Evolutionary conservation across 64 coral and sea anemone species (phyloP).

Genomic region (Porites australiensis): DNA sequence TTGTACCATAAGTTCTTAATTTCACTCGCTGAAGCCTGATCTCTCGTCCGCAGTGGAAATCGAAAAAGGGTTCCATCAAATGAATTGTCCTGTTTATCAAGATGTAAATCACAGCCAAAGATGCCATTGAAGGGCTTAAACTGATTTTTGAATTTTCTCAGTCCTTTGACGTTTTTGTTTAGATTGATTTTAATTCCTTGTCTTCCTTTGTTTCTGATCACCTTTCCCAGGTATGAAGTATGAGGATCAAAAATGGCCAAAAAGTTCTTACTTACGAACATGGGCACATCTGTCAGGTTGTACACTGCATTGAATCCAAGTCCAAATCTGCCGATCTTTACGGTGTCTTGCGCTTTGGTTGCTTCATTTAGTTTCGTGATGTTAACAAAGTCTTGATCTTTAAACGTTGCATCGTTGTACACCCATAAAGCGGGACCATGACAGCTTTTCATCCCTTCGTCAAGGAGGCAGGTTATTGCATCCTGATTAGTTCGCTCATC

Average conservation of each 20-base stretch:
- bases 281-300: constrained; percentile 93
- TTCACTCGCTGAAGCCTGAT: constrained; percentile 72
- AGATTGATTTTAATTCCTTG: constrained; percentile 85
- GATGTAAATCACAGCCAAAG: constrained; percentile 74
- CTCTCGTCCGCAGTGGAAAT: constrained; percentile 76
- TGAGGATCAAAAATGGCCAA: constrained; percentile 89
- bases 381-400: constrained; percentile 88
- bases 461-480: constrained; percentile 40
- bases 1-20: constrained; percentile 79
- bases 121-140: constrained; percentile 86
- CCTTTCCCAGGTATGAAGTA: constrained; percentile 67
- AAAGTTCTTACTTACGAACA: constrained; percentile 71
- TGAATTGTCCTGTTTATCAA: constrained; percentile 15
- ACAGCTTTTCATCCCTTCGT: constrained; percentile 47
- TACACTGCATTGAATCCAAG: constrained; percentile 97
- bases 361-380: constrained; percentile 82
- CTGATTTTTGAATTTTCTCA: constrained; percentile 51
- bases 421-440: constrained; percentile 74
- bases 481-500: constrained; percentile 66
- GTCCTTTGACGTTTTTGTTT: constrained; percentile 40
- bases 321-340: constrained; percentile 93
- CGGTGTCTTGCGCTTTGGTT: constrained; percentile 75
- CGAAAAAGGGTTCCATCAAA: constrained; percentile 85
- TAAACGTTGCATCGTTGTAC: constrained; percentile 69
- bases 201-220: constrained; percentile 52